A percentile compares a stretch with the other conserved stretches of the same genome.
phyloP scores from a whole-genome alignment of 2,113 vertebrate genomes.

The Pristiophorus japonicus region DNA sequence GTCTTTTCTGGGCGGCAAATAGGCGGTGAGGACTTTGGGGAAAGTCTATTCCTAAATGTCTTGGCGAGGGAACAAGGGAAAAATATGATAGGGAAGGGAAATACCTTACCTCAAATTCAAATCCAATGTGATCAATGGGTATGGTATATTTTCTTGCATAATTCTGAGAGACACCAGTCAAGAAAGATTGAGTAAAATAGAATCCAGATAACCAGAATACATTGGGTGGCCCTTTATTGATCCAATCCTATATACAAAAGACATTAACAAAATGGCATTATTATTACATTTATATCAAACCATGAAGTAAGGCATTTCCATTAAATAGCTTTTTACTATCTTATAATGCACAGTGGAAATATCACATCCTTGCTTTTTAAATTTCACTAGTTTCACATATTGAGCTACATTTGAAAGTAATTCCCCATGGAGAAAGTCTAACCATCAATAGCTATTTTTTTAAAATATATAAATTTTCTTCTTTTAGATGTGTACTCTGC shows the following conservation, averaged over 20 bases:
- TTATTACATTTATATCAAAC: background rate
- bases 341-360: background rate
- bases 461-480: background rate
- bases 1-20: no score
- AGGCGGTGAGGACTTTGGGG: no score
- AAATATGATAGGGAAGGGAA: background rate
- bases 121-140: constrained; percentile 80
- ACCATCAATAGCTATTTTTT: background rate
- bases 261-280: constrained; percentile 40
- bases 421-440: background rate
- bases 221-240: constrained; percentile 61
- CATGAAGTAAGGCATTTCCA: background rate
- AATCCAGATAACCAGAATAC: constrained; percentile 94
- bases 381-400: background rate
- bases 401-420: no score
- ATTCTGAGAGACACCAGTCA: constrained; percentile 85
- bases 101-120: constrained; percentile 78
- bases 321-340: background rate
- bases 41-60: no score
- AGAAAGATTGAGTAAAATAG: constrained; percentile 90
- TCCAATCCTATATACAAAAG: constrained; percentile 69
- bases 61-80: background rate
- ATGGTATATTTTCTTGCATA: constrained; percentile 82
- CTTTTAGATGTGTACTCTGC: background rate
- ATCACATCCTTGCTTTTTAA: background rate